A percentile compares a stretch with the other conserved stretches of the same genome.
These are phyloP conservation scores for Cerastis leucographa DNA, from an alignment of 2,888 invertebrate species.

Conservation along the genomic window DNA sequence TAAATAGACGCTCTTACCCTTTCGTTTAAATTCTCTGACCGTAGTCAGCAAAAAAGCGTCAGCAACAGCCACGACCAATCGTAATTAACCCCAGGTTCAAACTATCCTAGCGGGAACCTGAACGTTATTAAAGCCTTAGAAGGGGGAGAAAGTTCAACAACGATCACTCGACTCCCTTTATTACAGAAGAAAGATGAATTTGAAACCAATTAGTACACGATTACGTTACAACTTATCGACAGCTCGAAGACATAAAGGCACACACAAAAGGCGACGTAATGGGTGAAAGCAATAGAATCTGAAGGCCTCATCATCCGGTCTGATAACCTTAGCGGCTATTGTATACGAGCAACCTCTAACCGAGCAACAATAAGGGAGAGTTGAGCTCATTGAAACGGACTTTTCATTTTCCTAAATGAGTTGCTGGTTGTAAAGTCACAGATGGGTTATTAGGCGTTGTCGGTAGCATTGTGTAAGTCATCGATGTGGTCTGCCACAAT, in stretches of 20 bases:
- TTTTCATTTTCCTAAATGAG: slow-evolving; percentile 89
- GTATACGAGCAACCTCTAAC: slow-evolving; percentile 80
- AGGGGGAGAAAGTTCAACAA: slow-evolving; percentile 73
- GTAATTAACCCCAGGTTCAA: slow-evolving; percentile 78
- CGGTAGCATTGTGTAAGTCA: slow-evolving; percentile 83
- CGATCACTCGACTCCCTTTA: slow-evolving; percentile 64
- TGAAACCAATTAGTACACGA: slow-evolving; percentile 74
- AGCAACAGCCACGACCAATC: slow-evolving; percentile 59
- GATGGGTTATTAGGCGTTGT: slow-evolving; percentile 83
- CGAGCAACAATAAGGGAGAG: slow-evolving; percentile 83
- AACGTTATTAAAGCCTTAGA: slow-evolving; percentile 70
- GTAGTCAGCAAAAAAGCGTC: slow-evolving; percentile 36
- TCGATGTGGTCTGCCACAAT: slow-evolving; percentile 80
- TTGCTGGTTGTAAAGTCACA: slow-evolving; percentile 79
- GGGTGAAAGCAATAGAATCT: slow-evolving; percentile 87
- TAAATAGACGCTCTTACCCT: slow-evolving; percentile 32
- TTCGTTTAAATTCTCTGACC: slow-evolving; percentile 25
- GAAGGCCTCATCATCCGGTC: slow-evolving; percentile 88
- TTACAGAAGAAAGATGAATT: slow-evolving; percentile 71
- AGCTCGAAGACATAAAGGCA: slow-evolving; percentile 69
- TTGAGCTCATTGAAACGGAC: slow-evolving; percentile 81
- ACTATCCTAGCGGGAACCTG: slow-evolving; percentile 60
- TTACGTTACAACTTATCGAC: slow-evolving; percentile 78
- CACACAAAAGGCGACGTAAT: slow-evolving; percentile 83
- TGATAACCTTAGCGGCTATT: slow-evolving; percentile 87